Base-by-base conservation (phyloP, 2,888 invertebrate species). In the Antheraea assamensis region DNA sequence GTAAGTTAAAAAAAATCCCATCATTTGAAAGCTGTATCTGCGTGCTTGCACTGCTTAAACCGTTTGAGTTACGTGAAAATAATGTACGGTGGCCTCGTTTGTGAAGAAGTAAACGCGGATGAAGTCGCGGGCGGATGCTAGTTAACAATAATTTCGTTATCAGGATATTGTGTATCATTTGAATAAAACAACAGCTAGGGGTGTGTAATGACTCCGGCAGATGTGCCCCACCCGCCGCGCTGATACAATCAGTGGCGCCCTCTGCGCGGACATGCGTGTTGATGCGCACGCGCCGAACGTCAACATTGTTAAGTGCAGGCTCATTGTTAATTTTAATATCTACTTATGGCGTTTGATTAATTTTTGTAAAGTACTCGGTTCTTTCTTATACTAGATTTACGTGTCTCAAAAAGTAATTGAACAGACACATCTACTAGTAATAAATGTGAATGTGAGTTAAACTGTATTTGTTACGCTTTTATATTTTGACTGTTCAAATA, bases 131-230 rank as follows among this genome's bases (percentile, higher is more conserved):
- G 13, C 42, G 42, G 42, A 78, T 73, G 79, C 80, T 83, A 86
- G 85, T 87, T 85, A 85, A 80, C 78, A 77, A 82, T 83, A 87
- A 87, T 87, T 83, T 74, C 79, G 79, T 84, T 85, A 86, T 85
- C 86, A 75, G 30, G 72, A 68, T 72, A 71, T 47, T 58, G 64
- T 72, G 74, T 77, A 78, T 77, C 77, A 80, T 82, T 78, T 77
- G 81, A 78, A 81, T 79, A 77, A 78, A 78, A 79, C 78, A 80
- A 80, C 77, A 77, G 81, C 81, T 81, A 81, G 83, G 61, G 82
- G 83, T 78, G 80, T 80, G 55, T 76, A 76, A 79, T 79, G 81
- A 77, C 75, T 73, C 78, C 78, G 84, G 86, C 91, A 91, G 91
- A 90, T 91, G 91, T 80, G 82, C 83, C 84, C 80, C 61, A 58